Evolutionary conservation across 2,888 invertebrate species (phyloP), one percentile per base, ranked within the genome.

Genomic region (Lithophane semibrunnea): DNA sequence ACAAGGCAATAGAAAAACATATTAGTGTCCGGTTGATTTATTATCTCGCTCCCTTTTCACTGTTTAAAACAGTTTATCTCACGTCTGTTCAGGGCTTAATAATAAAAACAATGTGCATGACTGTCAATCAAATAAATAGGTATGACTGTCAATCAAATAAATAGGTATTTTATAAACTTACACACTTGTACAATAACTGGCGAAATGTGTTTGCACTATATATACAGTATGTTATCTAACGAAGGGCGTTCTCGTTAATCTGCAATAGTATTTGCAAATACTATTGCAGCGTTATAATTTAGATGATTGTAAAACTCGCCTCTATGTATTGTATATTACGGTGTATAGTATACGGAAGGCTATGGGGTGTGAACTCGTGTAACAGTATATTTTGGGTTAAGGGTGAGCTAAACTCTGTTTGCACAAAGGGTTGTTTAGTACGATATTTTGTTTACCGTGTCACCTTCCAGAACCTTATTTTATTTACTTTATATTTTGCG

Each of bases 1-100:
- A 63, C n/a, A 29, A 77, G 29, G 44, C 52, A n/a, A 12, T n/a
- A 37, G 68, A 68, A 42, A 37, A 69, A 69, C n/a, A 77, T 52
- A 77, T 47, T 29, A 77, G 77, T 54, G 63, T 65, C 77, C 4
- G n/a, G 16, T 13, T 77, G 77, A 75, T 75, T 77, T 75, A 77
- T 75, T 75, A 77, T 77, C 29, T 37, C 8, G 44, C 44, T 16
- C 77, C 44, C 18, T 47, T 37, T 74, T 77, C 10, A 29, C 29
- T 18, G n/a, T 63, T 75, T 44, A 61, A 77, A 75, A 76, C 29
- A 18, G 44, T 54, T 29, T 61, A 18, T 16, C 29, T 21, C 44
- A 54, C 13, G 10, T 13, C 9, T 29, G 47, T 29, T 37, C 37
- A 37, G 13, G 21, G 29, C 29, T 52, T 9, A 16, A 21, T 49